Conservation (phyloP, 2,113 vertebrate species). For the Macroglossus sobrinus region DNA sequence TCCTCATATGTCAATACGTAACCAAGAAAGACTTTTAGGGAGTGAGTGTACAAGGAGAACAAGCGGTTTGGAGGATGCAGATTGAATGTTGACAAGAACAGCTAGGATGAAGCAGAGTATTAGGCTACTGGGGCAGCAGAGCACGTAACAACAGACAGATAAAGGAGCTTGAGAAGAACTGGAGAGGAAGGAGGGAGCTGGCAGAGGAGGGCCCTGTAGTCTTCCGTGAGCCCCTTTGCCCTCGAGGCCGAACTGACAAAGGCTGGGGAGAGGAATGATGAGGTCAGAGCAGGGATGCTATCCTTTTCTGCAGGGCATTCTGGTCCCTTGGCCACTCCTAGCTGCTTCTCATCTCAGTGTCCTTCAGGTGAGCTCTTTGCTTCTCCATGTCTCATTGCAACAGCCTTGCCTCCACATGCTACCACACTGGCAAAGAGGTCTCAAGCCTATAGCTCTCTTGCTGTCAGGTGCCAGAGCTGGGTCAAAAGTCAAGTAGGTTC, state of each 20-base stretch:
- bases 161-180: neutral
- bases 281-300: neutral
- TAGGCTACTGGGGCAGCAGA: neutral
- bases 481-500: conserved; percentile 9
- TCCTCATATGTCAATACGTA: neutral
- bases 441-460: neutral
- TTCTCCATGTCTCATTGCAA: neutral
- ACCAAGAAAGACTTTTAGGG: neutral
- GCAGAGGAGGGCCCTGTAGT: neutral
- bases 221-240: neutral
- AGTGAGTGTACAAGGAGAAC: neutral
- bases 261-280: neutral
- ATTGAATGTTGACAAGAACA: neutral
- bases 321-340: neutral
- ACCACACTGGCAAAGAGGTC: neutral
- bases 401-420: neutral
- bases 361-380: neutral
- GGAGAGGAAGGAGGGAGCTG: neutral
- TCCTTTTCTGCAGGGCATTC: neutral
- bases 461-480: neutral
- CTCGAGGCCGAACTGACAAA: neutral
- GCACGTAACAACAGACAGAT: neutral
- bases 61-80: neutral
- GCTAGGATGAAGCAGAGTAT: neutral
- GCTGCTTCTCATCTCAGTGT: neutral